Conservation (phyloP, 2,113 vertebrate genomes). For the Loxodonta africana region DNA sequence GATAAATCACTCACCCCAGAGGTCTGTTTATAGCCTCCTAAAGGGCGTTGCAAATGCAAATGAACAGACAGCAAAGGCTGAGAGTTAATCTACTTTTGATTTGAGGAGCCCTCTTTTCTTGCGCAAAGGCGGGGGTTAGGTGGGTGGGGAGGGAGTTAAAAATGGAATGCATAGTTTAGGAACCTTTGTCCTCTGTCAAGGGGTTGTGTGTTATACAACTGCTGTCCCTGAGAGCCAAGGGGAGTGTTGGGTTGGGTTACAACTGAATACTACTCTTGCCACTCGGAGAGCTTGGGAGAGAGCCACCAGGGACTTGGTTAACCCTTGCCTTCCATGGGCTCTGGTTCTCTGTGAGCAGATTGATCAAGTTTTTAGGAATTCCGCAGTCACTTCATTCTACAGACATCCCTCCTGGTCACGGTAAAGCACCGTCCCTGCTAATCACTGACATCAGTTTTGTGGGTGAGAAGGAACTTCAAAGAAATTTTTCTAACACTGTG, state of each 20-base stretch:
- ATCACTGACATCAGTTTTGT: background rate
- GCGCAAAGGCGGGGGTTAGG: background rate
- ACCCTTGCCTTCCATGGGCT: background rate
- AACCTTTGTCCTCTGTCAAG: background rate
- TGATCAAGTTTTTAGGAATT: background rate
- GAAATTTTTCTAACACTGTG: background rate
- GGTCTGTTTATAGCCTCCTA: slow-evolving; percentile 68
- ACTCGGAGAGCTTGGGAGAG: background rate
- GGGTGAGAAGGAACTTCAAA: background rate
- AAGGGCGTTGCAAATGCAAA: slow-evolving; percentile 65
- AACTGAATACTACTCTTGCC: background rate
- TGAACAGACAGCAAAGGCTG: slow-evolving; percentile 47
- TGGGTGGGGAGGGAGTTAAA: slow-evolving; percentile 8
- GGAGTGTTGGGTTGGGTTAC: background rate
- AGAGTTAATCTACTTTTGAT: slow-evolving; percentile 83
- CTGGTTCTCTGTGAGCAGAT: too few relatives aligned
- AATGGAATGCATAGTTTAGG: background rate
- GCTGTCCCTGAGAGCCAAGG: background rate
- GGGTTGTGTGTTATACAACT: background rate
- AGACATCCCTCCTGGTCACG: background rate
- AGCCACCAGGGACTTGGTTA: background rate
- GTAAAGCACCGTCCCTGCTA: background rate
- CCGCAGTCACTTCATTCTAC: accelerated
- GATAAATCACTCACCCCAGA: slow-evolving; percentile 60
- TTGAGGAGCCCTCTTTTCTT: slow-evolving; percentile 71